A percentile compares a stretch with the other conserved stretches of the same genome.
Conservation (phyloP, 1,140 invertebrate species). For the Microvelia longipes region DNA sequence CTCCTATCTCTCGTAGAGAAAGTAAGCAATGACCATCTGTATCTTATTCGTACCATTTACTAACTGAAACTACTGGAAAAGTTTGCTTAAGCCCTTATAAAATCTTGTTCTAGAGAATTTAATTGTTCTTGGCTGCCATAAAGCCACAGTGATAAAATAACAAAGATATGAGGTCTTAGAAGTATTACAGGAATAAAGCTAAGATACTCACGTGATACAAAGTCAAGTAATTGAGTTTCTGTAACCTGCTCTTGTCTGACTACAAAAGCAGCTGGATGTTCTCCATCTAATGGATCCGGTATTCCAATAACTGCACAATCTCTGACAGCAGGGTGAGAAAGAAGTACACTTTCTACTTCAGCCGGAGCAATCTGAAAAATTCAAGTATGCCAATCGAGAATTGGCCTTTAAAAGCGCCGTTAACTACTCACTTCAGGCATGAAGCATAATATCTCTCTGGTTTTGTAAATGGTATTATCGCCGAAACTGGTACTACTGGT, state of each 20-base stretch:
- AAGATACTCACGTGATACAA: background rate
- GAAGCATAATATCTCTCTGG: background rate
- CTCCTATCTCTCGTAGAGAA: too few species aligned
- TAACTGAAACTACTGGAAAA: too few species aligned
- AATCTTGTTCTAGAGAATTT: too few species aligned
- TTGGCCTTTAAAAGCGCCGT: background rate
- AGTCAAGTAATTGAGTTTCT: background rate
- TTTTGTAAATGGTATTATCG: background rate
- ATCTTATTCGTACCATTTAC: too few species aligned
- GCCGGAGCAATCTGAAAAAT: constrained; percentile 4
- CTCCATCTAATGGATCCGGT: constrained; percentile 38
- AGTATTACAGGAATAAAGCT: background rate
- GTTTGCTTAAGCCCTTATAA: too few species aligned
- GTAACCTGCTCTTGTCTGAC: constrained; percentile 23
- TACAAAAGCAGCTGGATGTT: constrained; percentile 48
- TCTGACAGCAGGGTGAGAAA: constrained; percentile 41
- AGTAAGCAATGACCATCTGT: too few species aligned
- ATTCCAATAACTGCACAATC: constrained; percentile 53
- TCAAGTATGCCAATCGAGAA: background rate
- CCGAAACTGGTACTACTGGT: background rate
- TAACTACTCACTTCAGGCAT: background rate
- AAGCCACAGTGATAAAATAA: too few species aligned
- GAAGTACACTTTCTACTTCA: constrained; percentile 44
- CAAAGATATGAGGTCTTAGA: too few species aligned
- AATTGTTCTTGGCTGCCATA: too few species aligned